Conservation (phyloP, 1,140 invertebrate species). For the Araneus ventricosus region DNA sequence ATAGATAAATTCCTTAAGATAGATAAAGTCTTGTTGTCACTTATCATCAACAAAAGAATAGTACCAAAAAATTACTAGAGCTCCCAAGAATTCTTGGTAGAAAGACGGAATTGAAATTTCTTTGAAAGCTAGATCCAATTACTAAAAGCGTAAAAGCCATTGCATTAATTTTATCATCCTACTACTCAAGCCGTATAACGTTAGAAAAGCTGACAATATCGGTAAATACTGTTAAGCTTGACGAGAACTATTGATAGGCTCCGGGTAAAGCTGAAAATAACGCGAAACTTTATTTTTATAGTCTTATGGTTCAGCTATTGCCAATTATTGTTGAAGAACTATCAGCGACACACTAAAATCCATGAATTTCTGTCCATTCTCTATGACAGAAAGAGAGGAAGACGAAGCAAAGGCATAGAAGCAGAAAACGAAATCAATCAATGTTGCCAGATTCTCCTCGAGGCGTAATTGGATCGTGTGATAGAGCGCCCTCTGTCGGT, state of each 20-base stretch:
- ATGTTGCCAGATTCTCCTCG: slow-evolving; percentile 23
- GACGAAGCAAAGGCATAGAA: not conserved
- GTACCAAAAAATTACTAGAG: too few relatives aligned
- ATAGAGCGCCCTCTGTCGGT: slow-evolving; percentile 16
- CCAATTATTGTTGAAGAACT: not conserved
- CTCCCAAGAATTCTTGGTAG: too few relatives aligned
- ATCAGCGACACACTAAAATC: not conserved
- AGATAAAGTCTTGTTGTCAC: too few relatives aligned
- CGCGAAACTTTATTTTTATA: not conserved
- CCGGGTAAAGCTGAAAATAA: not conserved
- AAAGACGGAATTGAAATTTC: too few relatives aligned
- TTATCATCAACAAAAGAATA: too few relatives aligned
- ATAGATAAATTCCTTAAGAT: too few relatives aligned
- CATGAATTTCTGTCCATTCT: not conserved
- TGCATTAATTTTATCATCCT: too few relatives aligned
- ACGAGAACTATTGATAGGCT: too few relatives aligned
- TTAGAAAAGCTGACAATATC: not conserved
- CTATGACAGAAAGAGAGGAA: not conserved
- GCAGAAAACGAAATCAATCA: slow-evolving; percentile 26
- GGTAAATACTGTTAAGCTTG: not conserved
- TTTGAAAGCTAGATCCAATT: too few relatives aligned
- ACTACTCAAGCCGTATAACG: not conserved
- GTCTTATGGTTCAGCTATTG: not conserved
- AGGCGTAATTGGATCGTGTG: not conserved
- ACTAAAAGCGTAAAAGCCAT: too few relatives aligned